Percentiles rank a stretch among this genome's conserved stretches.
Evolutionary conservation across 2,113 vertebrate species (phyloP).

Genomic region (Gasterosteus aculeatus): DNA sequence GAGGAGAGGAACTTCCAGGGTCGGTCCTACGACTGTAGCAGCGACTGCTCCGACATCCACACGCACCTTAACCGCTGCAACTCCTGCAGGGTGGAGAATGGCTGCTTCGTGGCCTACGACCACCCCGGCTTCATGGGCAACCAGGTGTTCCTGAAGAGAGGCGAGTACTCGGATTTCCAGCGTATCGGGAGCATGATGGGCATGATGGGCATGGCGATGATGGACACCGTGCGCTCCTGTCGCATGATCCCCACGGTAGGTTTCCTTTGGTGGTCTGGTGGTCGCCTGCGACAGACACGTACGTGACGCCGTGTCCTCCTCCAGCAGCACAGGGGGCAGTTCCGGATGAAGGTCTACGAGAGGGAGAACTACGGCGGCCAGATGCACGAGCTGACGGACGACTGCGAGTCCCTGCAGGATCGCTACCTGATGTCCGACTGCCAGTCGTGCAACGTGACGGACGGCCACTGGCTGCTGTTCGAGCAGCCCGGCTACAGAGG

Average conservation of each 20-base stretch:
- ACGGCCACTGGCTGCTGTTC: constrained; percentile 83
- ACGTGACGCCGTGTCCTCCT: not conserved
- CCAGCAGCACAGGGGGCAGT: constrained; percentile 74
- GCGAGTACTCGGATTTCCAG: constrained; percentile 71
- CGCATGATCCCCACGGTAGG: constrained; percentile 72
- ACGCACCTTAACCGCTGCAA: constrained; percentile 73
- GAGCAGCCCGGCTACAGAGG: constrained; percentile 80
- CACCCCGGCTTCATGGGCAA: constrained; percentile 68
- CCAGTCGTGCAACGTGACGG: constrained; percentile 79
- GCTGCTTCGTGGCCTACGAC: constrained; percentile 75
- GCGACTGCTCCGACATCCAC: constrained; percentile 71
- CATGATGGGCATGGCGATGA: constrained; percentile 43
- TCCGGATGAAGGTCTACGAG: constrained; percentile 79
- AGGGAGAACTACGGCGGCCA: constrained; percentile 77
- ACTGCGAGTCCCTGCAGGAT: constrained; percentile 75
- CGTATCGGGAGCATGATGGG: constrained; percentile 55
- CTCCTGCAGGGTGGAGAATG: constrained; percentile 70
- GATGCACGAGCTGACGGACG: constrained; percentile 77
- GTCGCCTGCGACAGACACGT: not conserved
- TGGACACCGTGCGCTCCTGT: constrained; percentile 73
- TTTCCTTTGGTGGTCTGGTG: not conserved
- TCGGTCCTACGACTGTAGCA: constrained; percentile 70
- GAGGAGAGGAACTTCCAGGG: constrained; percentile 79
- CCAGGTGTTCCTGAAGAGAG: constrained; percentile 71
- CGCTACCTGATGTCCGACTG: constrained; percentile 73